Conservation (phyloP, 2,797 vertebrate genomes). For the Mus caroli region DNA sequence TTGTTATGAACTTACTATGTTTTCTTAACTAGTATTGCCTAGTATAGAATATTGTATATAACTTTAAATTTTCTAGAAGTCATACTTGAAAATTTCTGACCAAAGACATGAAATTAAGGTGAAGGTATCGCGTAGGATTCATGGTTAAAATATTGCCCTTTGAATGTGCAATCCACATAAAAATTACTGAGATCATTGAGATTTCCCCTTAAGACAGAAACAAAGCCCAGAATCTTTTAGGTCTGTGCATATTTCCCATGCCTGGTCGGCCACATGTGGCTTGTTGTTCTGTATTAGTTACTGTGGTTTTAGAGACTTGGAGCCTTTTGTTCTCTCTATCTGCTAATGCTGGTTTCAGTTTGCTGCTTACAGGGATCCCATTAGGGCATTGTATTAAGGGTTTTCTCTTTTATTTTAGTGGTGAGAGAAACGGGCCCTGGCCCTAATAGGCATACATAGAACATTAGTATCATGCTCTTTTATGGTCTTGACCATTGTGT, state of each 20-base stretch:
- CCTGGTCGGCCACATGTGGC: neutral
- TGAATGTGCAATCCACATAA: neutral
- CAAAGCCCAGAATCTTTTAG: neutral
- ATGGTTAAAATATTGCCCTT: neutral
- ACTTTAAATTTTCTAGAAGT: neutral
- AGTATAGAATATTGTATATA: neutral
- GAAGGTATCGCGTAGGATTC: neutral
- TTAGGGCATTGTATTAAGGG: slow-evolving; percentile 75
- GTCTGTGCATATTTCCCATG: neutral
- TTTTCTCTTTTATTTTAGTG: slow-evolving; percentile 81
- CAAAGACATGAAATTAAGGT: neutral
- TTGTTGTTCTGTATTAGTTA: neutral
- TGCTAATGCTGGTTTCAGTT: slow-evolving; percentile 74
- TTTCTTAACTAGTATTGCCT: slow-evolving; percentile 28
- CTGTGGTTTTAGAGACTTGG: slow-evolving; percentile 67
- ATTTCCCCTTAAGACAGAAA: neutral
- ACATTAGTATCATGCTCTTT: slow-evolving; percentile 79
- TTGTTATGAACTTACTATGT: slow-evolving; percentile 79
- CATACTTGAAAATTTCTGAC: neutral
- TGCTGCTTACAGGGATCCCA: slow-evolving; percentile 80
- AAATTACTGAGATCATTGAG: neutral
- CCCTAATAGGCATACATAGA: slow-evolving; percentile 80
- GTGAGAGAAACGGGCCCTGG: slow-evolving; percentile 76
- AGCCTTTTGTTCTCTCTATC: slow-evolving; percentile 77
- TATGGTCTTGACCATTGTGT: slow-evolving; percentile 68